A percentile compares a stretch with the other conserved stretches of the same genome.
Evolutionary conservation across 2,113 vertebrate genomes (phyloP).

Genomic region (Amphilophus citrinellus): DNA sequence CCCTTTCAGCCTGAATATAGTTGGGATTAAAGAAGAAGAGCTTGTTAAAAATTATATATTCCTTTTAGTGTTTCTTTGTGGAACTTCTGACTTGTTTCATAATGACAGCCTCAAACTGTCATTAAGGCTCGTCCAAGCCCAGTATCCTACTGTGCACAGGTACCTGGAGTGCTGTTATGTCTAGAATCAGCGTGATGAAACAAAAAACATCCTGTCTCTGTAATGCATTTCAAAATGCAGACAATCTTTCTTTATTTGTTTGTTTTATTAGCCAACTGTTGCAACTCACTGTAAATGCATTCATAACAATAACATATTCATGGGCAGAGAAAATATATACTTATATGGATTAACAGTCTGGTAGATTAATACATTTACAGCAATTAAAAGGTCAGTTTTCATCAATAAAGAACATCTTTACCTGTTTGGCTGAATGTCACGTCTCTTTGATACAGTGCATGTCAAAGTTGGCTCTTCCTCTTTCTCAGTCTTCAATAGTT

Average conservation of each 20-base stretch:
- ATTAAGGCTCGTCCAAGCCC: not conserved
- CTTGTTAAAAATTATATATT: conserved; percentile 35
- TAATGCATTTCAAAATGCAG: not conserved
- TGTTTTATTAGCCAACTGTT: too few species aligned
- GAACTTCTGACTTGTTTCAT: conserved; percentile 10
- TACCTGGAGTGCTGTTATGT: conserved; percentile 9
- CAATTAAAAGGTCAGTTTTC: conserved; percentile 33
- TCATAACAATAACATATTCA: too few species aligned
- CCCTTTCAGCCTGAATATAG: conserved; percentile 25
- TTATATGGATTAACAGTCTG: not conserved
- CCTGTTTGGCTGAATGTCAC: not conserved
- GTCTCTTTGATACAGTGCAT: conserved; percentile 35
- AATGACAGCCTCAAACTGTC: conserved; percentile 21
- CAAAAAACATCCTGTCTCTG: not conserved
- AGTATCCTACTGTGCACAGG: not conserved
- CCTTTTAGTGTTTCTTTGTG: conserved; percentile 38
- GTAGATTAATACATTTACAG: not conserved
- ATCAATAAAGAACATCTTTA: conserved; percentile 5
- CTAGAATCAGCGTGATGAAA: not conserved
- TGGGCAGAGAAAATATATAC: not conserved
- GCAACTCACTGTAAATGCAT: too few species aligned
- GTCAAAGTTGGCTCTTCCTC: conserved; percentile 4
- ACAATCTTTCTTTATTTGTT: not conserved
- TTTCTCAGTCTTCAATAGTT: conserved; percentile 45
- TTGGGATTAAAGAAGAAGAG: conserved; percentile 24